Percentiles rank a stretch among this genome's conserved stretches.
phyloP scores from a whole-genome alignment of 2,797 vertebrate genomes.

The Lerista edwardsae region DNA sequence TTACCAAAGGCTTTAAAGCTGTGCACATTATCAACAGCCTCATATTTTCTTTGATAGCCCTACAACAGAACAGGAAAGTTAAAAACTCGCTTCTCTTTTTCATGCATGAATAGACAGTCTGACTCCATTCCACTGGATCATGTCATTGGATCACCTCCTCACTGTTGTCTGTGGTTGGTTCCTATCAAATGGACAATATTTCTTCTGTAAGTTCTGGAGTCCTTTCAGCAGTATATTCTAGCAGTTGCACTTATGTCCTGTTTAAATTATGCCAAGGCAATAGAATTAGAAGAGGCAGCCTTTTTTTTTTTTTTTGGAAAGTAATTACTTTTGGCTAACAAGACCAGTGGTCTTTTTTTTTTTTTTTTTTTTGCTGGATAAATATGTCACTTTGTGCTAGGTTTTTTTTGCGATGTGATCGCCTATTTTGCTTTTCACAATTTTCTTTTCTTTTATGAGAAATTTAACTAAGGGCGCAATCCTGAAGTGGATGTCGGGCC shows the following conservation, averaged over 20 bases:
- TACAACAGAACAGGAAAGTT: conserved; percentile 23
- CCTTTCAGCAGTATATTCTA: conserved; percentile 10
- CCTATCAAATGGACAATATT: conserved; percentile 44
- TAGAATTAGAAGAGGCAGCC: neutral
- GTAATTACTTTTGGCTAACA: neutral
- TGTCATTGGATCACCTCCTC: conserved; percentile 47
- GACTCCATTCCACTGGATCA: conserved; percentile 44
- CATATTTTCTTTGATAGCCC: conserved; percentile 58
- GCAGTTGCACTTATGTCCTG: neutral
- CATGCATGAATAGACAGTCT: conserved; percentile 31
- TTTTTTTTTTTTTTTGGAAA: conserved; percentile 44
- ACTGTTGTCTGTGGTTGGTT: neutral
- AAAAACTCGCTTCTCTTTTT: conserved; percentile 45
- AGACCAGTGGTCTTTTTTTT: conserved; percentile 5
- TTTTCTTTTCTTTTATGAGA: too few species aligned
- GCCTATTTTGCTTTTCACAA: too few species aligned
- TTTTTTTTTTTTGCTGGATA: neutral
- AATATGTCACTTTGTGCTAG: conserved; percentile 4
- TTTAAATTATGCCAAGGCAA: conserved; percentile 19
- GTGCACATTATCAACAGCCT: conserved; percentile 48
- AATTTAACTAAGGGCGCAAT: too few species aligned
- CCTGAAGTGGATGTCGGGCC: too few species aligned
- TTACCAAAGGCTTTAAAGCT: conserved; percentile 41
- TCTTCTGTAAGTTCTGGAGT: conserved; percentile 9
- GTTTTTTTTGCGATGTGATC: neutral